Percentiles rank a stretch among this genome's conserved stretches.
Conservation (phyloP, 1,140 invertebrate genomes). For the Leptopilina boulardi region DNA sequence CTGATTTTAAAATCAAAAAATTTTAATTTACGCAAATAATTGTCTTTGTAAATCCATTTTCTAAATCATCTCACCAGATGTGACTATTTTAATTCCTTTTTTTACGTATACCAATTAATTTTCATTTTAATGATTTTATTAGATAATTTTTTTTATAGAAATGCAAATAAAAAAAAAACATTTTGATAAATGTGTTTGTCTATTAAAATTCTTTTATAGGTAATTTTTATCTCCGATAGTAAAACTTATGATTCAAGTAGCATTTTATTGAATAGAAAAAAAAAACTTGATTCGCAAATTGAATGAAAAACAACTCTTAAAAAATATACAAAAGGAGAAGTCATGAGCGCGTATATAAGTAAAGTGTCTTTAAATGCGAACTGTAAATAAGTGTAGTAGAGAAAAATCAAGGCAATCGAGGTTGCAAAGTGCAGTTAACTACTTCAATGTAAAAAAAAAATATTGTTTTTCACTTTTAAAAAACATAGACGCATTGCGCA, state of each 20-base stretch:
- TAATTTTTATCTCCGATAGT: background rate
- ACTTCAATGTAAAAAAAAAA: background rate
- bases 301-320: background rate
- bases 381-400: background rate
- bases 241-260: background rate
- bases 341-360: background rate
- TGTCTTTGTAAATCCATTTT: no score
- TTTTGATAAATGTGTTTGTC: background rate
- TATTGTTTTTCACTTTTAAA: background rate
- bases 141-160: no score
- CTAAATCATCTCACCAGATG: no score
- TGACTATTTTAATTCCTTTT: no score
- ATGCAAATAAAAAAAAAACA: no score
- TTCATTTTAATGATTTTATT: no score
- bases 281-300: constrained; percentile 10
- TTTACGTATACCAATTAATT: no score
- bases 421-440: constrained; percentile 24
- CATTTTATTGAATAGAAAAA: background rate
- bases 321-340: background rate
- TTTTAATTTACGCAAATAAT: no score
- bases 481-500: background rate
- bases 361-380: background rate
- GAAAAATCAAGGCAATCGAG: constrained; percentile 15
- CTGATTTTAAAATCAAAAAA: no score
- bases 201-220: background rate